Evolutionary conservation across 2,888 invertebrate species (phyloP), one percentile per base, ranked within the genome.

Genomic region (Parochlus steinenii): DNA sequence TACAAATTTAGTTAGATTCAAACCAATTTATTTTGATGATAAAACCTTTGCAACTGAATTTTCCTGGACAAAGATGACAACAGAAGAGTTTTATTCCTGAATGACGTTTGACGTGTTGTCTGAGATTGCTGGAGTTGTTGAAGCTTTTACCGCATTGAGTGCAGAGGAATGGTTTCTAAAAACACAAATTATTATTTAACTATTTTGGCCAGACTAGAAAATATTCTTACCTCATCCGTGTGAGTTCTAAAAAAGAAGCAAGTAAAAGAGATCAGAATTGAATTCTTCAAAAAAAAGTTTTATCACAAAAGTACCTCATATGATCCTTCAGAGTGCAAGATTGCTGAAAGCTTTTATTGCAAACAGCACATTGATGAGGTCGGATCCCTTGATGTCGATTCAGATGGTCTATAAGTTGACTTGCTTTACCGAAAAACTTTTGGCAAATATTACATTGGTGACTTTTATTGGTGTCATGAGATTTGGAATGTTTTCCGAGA

Each of bases 321-420:
- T 36, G 36, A 18, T 36, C 36, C 7, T 36, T 36, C 4, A 36
- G 18, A 10, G 36, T 36, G 6, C 24, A 30, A 5, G 30, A 23
- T 15, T 36, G 36, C 15, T 36, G 36, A 24, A 36, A 36, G 70
- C 63, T 66, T 65, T 72, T 72, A 39, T 57, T 60, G 49, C 72
- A 72, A 45, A 65, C 63, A 19, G 62, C 56, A 48, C 72, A 72
- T 12, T 61, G 55, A 48, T 71, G 65, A 5, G 66, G 64, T 47
- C 70, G 72, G 16, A 59, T 48, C 3, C 65, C 65, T 11, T 60
- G 57, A 50, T 71, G 71, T 11, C 59, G 58, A 43, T 65, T 67
- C 53, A 69, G 56, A 47, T 73, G 74, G 38, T 63, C 58, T 7
- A 56, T 56, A 1, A 71, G 50, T 43, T 70, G 69, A 33, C 72